These are phyloP conservation scores for Orientallactaga sibirica DNA, from an alignment of 2,797 vertebrate species.

Conservation along the genomic window DNA sequence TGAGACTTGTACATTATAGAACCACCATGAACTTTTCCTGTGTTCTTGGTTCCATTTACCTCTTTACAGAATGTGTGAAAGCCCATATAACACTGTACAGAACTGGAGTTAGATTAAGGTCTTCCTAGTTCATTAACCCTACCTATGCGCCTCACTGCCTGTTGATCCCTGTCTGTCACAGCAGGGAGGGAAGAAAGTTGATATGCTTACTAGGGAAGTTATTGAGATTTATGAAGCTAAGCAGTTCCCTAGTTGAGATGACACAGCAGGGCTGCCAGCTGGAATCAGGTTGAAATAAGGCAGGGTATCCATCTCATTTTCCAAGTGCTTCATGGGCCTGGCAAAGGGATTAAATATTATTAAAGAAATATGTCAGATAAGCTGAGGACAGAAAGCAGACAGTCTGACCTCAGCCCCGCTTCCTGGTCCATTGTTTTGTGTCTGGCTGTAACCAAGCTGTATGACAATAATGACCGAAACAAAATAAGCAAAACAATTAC, in stretches of 20 bases:
- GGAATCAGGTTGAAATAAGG: constrained; percentile 54
- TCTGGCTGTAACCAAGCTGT: neutral
- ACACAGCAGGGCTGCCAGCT: constrained; percentile 22
- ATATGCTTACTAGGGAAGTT: neutral
- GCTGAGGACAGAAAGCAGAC: constrained; percentile 14
- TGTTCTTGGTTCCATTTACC: neutral
- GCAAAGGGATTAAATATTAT: constrained; percentile 63
- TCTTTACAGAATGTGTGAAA: neutral
- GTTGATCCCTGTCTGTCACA: neutral
- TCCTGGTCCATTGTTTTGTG: neutral
- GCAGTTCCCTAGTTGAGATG: constrained; percentile 39
- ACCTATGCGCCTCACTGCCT: neutral
- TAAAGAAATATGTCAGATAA: constrained; percentile 48
- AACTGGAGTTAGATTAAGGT: constrained; percentile 31
- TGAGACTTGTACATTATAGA: neutral
- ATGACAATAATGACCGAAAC: neutral
- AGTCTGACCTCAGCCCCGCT: neutral
- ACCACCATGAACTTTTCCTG: neutral
- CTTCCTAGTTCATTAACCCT: neutral
- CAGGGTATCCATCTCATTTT: constrained; percentile 41
- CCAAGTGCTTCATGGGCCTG: neutral
- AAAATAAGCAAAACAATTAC: neutral
- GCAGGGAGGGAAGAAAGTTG: constrained; percentile 40
- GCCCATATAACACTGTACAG: neutral
- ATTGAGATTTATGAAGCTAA: constrained; percentile 54